phyloP scores from a whole-genome alignment of 2,113 vertebrate species.

The Nothobranchius kuhntae region DNA sequence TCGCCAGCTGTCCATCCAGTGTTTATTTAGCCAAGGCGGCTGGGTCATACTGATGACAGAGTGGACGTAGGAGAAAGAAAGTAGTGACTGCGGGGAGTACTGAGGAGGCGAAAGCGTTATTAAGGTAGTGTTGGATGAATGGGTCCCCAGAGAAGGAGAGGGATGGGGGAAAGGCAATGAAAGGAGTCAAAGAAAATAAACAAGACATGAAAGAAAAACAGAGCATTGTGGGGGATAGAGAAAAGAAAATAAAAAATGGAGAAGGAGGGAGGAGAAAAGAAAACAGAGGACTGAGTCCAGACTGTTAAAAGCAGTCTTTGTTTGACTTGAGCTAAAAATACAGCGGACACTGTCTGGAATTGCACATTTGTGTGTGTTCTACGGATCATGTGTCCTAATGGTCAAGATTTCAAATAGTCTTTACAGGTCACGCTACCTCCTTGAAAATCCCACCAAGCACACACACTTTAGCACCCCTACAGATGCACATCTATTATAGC shows the following conservation, averaged over 20 bases:
- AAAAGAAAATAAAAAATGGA: slow-evolving; percentile 58
- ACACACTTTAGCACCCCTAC: slow-evolving; percentile 24
- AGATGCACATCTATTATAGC: slow-evolving; percentile 19
- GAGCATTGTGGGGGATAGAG: slow-evolving; percentile 7
- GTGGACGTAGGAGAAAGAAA: slow-evolving; percentile 28
- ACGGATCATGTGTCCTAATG: slow-evolving; percentile 43
- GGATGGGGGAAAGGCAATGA: slow-evolving; percentile 18
- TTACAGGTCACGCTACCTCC: slow-evolving; percentile 23
- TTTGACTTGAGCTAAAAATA: slow-evolving; percentile 66
- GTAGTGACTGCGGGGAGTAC: slow-evolving; percentile 42
- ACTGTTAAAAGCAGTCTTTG: slow-evolving; percentile 69
- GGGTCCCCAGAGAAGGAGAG: slow-evolving; percentile 31
- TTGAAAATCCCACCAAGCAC: slow-evolving; percentile 29
- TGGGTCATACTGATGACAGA: slow-evolving; percentile 35
- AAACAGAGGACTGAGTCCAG: slow-evolving; percentile 34
- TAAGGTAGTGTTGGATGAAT: slow-evolving; percentile 49
- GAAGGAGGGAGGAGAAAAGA: slow-evolving; percentile 24
- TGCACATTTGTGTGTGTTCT: slow-evolving; percentile 11
- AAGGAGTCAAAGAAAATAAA: slow-evolving; percentile 38
- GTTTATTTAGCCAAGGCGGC: slow-evolving; percentile 70
- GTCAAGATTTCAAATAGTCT: slow-evolving; percentile 47
- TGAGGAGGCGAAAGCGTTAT: slow-evolving; percentile 32
- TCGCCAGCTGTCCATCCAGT: slow-evolving; percentile 62
- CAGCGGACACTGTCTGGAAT: slow-evolving; percentile 46
- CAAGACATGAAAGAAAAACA: slow-evolving; percentile 17